A percentile compares a stretch with the other conserved stretches of the same genome.
phyloP scores from a whole-genome alignment of 2,888 invertebrate species.

The Andrena minutula region DNA sequence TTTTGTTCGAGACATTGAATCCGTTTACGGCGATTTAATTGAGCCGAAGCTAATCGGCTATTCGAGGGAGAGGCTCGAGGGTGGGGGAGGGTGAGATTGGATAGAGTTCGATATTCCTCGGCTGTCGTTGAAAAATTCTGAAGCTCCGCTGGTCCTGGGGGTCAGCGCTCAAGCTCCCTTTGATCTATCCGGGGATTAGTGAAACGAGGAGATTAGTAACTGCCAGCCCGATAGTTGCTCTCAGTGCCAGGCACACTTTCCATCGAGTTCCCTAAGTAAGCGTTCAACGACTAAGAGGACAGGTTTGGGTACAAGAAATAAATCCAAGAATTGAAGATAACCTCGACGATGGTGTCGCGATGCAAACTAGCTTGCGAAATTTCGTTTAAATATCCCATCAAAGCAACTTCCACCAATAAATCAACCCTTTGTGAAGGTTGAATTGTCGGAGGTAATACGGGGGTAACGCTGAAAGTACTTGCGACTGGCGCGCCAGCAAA shows the following conservation, averaged over 20 bases:
- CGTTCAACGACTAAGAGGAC: too few species aligned
- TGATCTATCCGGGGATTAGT: constrained; percentile 34
- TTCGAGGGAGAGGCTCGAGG: constrained; percentile 29
- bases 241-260: constrained; percentile 9
- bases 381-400: not conserved
- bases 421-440: not conserved
- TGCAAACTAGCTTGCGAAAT: not conserved
- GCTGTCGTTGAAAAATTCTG: constrained; percentile 34
- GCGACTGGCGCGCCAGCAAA: not conserved
- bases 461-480: not conserved
- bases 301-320: too few species aligned
- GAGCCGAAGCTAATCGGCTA: constrained; percentile 53
- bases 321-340: not conserved
- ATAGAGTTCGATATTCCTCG: constrained; percentile 22
- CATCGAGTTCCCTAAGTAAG: constrained; percentile 18
- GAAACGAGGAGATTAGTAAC: constrained; percentile 25
- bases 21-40: constrained; percentile 64
- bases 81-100: not conserved
- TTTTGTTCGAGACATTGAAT: constrained; percentile 62
- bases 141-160: constrained; percentile 1
- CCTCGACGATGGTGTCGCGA: not conserved
- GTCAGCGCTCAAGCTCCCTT: constrained; percentile 5
- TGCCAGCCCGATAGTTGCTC: constrained; percentile 37
- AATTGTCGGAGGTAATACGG: not conserved
- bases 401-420: not conserved